Evolutionary conservation across 2,113 vertebrate genomes (phyloP).

Genomic region (Tragulus kanchil): DNA sequence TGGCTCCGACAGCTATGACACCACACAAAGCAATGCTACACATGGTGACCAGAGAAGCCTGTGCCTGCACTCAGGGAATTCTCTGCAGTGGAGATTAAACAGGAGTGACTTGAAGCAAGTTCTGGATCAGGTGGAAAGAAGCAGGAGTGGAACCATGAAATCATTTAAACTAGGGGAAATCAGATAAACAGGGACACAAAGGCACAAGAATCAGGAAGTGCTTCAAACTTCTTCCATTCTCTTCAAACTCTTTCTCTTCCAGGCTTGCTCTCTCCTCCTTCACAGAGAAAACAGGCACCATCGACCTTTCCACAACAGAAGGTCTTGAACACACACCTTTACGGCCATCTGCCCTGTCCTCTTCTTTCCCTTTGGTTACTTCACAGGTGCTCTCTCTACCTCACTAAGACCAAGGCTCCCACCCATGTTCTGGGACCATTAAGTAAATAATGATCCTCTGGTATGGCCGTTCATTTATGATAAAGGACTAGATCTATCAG

Average conservation of each 20-base stretch:
- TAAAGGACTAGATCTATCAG: neutral
- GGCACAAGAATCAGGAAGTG: neutral
- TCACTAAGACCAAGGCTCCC: neutral
- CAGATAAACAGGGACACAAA: neutral
- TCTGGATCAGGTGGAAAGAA: neutral
- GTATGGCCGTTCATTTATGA: neutral
- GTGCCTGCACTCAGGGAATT: neutral
- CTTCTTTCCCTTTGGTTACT: neutral
- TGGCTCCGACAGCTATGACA: neutral
- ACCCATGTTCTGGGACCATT: neutral
- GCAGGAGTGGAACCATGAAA: neutral
- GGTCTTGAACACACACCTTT: neutral
- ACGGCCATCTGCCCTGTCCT: neutral
- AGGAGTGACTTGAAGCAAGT: neutral
- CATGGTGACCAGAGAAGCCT: neutral
- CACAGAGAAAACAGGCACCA: neutral
- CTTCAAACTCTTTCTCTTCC: neutral
- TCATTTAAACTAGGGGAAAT: neutral
- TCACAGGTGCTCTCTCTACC: neutral
- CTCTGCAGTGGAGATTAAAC: neutral
- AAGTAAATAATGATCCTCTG: neutral
- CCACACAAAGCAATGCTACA: fast-evolving
- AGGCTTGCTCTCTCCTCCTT: neutral
- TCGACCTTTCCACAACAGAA: neutral
- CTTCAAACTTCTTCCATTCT: neutral